Evolutionary conservation across 2,113 vertebrate genomes (phyloP), one percentile per base, ranked within the genome.

Genomic region (Anarrhichthys ocellatus): DNA sequence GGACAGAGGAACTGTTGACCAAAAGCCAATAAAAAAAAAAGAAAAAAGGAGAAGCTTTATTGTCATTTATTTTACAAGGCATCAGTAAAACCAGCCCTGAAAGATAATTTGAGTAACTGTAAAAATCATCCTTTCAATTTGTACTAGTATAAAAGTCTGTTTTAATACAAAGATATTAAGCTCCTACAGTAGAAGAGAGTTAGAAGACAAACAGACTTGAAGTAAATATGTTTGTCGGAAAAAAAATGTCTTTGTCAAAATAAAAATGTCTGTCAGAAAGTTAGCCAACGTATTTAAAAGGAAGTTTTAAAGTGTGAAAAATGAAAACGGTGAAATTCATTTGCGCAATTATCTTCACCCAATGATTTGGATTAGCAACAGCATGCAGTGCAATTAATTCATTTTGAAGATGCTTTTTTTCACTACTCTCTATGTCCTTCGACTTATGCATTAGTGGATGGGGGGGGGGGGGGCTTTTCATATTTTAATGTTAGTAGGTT

Each of bases 61-160:
- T 83, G 70, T 86, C 83, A 77, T 88, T 88, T 86, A 82, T 89
- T 91, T 93, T 85, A 93, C 87, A 94, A 94, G 94, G 82, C 86
- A 92, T 93, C 88, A 86, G 74, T 85, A 90, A 91, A 91, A 92
- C 86, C 87, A 89, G 87, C 84, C 89, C 85, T 91, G 87, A 91
- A 91, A 89, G 78, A 80, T 90, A 80, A 87, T 78, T 65, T 62
- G 52, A 86, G 52, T 89, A 85, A 90, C 52, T 85, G 78, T 86
- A 87, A 92, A 94, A 92, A 91, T 82, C 82, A 82, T 82, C 40
- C 27, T 81, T 58, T 88, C 61, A 82, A 29, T 84, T 87, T 79
- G 73, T 64, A 77, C 54, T 29, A 62, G 76, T 93, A 94, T 50
- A 94, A 94, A 95, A 92, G 63, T 89, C 42, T 82, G 76, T 87